These are phyloP conservation scores for Atrichornis clamosus DNA, from an alignment of 2,113 vertebrate species.

Conservation along the genomic window DNA sequence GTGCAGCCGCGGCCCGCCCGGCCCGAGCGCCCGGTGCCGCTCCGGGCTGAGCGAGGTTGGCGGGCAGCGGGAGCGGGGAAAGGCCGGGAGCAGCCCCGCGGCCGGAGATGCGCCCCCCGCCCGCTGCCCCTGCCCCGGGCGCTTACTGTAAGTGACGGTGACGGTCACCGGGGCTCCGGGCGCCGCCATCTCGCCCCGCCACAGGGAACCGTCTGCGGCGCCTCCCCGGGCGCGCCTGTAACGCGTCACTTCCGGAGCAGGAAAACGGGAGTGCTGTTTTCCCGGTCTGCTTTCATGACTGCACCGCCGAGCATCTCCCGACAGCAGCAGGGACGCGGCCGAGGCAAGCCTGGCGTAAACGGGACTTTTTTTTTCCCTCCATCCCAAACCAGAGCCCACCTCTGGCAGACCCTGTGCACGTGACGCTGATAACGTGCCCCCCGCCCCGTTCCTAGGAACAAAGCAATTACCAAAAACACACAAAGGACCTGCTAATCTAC, in stretches of 20 bases:
- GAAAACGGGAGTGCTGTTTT: not conserved
- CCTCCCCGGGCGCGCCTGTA: not conserved
- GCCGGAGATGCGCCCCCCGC: not conserved
- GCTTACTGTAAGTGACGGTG: conserved; percentile 57
- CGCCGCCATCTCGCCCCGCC: conserved; percentile 37
- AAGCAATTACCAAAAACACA: not conserved
- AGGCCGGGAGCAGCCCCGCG: not conserved
- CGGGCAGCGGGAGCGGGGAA: not conserved
- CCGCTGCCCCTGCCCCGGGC: not conserved
- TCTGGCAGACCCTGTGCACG: fast-evolving
- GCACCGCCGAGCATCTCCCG: not conserved
- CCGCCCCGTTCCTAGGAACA: not conserved
- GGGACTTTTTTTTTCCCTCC: not conserved
- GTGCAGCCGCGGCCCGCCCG: not conserved
- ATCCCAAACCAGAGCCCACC: too few relatives aligned
- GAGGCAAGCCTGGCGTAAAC: fast-evolving
- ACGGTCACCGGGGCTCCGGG: not conserved
- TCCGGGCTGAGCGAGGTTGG: not conserved
- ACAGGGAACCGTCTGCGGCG: not conserved
- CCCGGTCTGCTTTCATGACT: fast-evolving
- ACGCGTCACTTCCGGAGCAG: not conserved
- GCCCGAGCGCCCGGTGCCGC: not conserved
- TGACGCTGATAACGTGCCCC: not conserved
- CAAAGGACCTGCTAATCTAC: not conserved
- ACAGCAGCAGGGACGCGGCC: fast-evolving